Conservation (phyloP, 2,113 vertebrate genomes). For the Alectura lathami region DNA sequence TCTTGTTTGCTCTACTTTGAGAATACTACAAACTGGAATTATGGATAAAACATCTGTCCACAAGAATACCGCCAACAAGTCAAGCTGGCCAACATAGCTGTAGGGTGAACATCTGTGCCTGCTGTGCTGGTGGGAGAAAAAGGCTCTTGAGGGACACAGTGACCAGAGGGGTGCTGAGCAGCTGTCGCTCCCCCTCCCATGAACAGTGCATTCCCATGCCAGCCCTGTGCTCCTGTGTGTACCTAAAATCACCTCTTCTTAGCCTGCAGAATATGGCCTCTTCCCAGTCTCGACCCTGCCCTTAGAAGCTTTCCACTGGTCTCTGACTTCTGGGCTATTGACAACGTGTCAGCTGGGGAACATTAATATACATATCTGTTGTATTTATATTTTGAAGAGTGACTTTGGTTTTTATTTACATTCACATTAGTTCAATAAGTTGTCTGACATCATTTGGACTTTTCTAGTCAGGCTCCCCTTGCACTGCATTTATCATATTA, state of each 20-base stretch:
- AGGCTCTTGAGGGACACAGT: neutral
- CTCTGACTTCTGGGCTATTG: neutral
- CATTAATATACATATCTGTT: neutral
- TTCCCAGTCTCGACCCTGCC: neutral
- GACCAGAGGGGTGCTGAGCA: neutral
- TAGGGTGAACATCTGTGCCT: neutral
- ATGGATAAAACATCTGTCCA: conserved; percentile 7
- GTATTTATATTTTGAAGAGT: neutral
- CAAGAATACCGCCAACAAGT: neutral
- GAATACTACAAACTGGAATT: neutral
- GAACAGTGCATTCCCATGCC: neutral
- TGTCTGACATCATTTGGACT: neutral
- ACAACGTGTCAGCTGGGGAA: neutral
- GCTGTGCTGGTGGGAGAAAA: neutral
- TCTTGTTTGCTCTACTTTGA: conserved; percentile 16
- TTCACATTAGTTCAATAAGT: neutral
- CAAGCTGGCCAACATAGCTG: neutral
- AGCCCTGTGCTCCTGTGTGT: neutral
- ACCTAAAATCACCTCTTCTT: neutral
- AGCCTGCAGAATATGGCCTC: neutral
- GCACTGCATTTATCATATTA: neutral
- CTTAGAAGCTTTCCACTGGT: neutral
- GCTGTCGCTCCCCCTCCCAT: neutral
- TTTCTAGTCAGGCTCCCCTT: neutral
- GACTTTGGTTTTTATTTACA: neutral